A percentile compares a stretch with the other conserved stretches of the same genome.
phyloP scores from a whole-genome alignment of 2,888 invertebrate species.

The Mechanitis messenoides region DNA sequence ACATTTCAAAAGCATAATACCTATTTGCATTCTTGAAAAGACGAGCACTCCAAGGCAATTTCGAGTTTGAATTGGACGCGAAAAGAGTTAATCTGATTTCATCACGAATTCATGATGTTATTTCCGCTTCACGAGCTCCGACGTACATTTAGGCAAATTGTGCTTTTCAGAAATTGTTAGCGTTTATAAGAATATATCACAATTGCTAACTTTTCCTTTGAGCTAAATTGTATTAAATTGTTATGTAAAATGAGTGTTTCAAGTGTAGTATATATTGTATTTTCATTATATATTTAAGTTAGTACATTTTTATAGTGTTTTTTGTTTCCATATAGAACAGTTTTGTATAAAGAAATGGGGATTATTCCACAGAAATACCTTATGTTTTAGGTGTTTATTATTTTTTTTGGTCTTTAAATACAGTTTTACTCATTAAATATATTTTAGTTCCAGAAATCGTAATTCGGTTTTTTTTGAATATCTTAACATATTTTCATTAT shows the following conservation, averaged over 20 bases:
- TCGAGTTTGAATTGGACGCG: constrained; percentile 21
- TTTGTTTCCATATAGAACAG: background rate
- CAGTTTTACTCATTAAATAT: too few species aligned
- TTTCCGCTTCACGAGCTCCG: constrained; percentile 20
- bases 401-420: too few species aligned
- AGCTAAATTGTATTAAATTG: background rate
- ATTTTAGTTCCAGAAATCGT: constrained; percentile 36
- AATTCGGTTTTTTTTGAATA: constrained; percentile 38
- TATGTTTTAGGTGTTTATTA: too few species aligned
- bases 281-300: too few species aligned
- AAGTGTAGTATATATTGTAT: too few species aligned
- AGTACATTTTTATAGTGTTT: too few species aligned
- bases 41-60: constrained; percentile 3
- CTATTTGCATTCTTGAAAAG: constrained; percentile 1
- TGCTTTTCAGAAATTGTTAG: constrained; percentile 5
- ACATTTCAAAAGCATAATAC: background rate
- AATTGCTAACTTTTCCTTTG: background rate
- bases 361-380: too few species aligned
- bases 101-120: constrained; percentile 37
- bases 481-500: constrained; percentile 43
- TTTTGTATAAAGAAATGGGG: too few species aligned
- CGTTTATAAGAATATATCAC: constrained; percentile 2
- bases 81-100: constrained; percentile 37
- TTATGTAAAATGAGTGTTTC: background rate
- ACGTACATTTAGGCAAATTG: constrained; percentile 9